Evolutionary conservation across 2,113 vertebrate genomes (phyloP), one percentile per base, ranked within the genome.

Genomic region (Phoenicopterus ruber): DNA sequence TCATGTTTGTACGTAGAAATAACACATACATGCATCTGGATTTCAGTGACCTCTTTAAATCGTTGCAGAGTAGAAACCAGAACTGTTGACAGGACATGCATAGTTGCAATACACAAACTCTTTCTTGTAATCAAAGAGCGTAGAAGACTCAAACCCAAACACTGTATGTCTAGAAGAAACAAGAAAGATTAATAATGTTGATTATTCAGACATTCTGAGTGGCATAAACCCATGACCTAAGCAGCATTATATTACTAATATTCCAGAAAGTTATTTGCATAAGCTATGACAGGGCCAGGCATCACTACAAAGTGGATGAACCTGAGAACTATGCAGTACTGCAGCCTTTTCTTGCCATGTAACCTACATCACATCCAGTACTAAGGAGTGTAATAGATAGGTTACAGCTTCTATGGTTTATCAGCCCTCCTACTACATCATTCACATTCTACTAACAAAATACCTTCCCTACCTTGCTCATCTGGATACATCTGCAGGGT

Each of bases 401-500:
- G 29, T 58, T 72, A 57, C 34, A 78, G 65, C 24, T 79, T 59
- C 49, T 47, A 3, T 13, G 61, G 46, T 46, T 69, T 42, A 76
- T 50, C 46, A 79, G 25, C 29, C 36, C 46, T 94, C 22, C 71
- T 47, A 34, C 47, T 40, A 18, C 1, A 26, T 16, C 74, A 73
- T 44, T 58, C 59, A 62, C 22, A 34, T 50, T 83, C 32, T 73
- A 32, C n/a, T 46, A 38, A 58, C 22, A 61, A 32, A 87, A 76
- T 7, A 73, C 13, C 46, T 92, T 52, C 59, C 55, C 46, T 62
- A 99, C 99, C 99, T 98, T 98, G 98, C 22, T 99, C 98, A 11
- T 96, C 97, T 26, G 99, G 99, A 96, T 99, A 99, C 99, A 99
- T 99, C 97, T 99, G 99, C 2, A 99, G 97, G 10, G 98, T 98